Conservation (phyloP, 1,140 invertebrate species). For the Palaemon carinicauda region DNA sequence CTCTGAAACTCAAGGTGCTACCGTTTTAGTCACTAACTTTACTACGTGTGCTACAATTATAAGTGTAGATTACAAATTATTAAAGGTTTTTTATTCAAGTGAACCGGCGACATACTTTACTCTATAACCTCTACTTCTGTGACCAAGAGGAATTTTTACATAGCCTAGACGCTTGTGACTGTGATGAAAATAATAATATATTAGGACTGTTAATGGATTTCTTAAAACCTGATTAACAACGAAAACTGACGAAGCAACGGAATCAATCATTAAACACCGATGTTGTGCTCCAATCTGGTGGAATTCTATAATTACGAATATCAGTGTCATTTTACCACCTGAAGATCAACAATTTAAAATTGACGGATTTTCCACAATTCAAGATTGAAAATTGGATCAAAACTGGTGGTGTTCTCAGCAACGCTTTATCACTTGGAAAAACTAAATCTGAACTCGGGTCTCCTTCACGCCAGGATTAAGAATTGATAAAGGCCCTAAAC, state of each 20-base stretch:
- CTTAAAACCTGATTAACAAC: conserved; percentile 22
- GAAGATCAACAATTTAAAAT: too few species aligned
- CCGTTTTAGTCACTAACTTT: conserved; percentile 55
- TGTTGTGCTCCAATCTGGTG: too few species aligned
- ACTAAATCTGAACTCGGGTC: too few species aligned
- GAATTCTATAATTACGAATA: too few species aligned
- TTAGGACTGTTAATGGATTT: neutral
- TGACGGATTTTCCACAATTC: too few species aligned
- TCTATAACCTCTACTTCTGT: neutral
- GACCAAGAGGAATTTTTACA: conserved; percentile 13
- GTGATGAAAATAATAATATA: conserved; percentile 36
- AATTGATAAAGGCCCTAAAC: too few species aligned
- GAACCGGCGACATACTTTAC: neutral
- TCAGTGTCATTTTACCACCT: too few species aligned
- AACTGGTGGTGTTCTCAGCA: too few species aligned
- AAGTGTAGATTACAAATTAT: conserved; percentile 43
- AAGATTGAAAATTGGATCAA: too few species aligned
- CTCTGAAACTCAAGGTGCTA: conserved; percentile 55
- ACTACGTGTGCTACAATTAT: conserved; percentile 44
- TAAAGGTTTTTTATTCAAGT: conserved; percentile 39
- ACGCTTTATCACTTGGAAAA: too few species aligned
- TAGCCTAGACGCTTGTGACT: conserved; percentile 44
- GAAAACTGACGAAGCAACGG: conserved; percentile 20
- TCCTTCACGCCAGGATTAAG: too few species aligned
- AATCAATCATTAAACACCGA: neutral